Evolutionary conservation across 2,888 invertebrate species (phyloP).

Genomic region (Phytoseiulus persimilis): DNA sequence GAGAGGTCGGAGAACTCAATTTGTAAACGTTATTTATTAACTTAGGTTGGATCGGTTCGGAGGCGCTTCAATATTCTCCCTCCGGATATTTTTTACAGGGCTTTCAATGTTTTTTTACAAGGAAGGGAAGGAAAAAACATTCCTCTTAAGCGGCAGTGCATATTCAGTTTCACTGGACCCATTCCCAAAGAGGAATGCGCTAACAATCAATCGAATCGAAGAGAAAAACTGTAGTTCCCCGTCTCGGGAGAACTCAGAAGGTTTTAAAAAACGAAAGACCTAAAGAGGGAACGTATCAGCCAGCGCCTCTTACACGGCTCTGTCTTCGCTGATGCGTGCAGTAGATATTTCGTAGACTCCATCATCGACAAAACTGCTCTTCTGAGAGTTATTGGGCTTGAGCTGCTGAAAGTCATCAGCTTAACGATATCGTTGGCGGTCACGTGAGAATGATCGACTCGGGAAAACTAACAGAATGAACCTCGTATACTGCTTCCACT

Average conservation of each 20-base stretch:
- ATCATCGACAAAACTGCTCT: not conserved
- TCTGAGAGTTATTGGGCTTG: not conserved
- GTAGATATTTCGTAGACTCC: too few species aligned
- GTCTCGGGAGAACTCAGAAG: not conserved
- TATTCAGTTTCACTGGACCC: too few species aligned
- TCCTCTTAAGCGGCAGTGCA: not conserved
- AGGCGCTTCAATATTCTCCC: not conserved
- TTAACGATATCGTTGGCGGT: not conserved
- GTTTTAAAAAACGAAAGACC: not conserved
- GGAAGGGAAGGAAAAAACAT: not conserved
- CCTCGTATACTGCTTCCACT: not conserved
- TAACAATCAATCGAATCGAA: too few species aligned
- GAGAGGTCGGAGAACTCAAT: not conserved
- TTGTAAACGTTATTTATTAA: not conserved
- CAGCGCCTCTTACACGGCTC: too few species aligned
- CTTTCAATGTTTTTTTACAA: not conserved
- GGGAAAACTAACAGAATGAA: not conserved
- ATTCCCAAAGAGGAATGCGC: too few species aligned
- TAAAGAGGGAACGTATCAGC: not conserved
- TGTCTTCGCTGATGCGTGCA: not conserved
- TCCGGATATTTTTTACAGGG: not conserved
- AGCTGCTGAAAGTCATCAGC: not conserved
- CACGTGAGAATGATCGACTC: not conserved
- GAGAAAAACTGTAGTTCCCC: not conserved
- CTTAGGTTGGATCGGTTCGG: not conserved